Evolutionary conservation across 2,888 invertebrate species (phyloP).

Genomic region (Drosophila subsilvestris): DNA sequence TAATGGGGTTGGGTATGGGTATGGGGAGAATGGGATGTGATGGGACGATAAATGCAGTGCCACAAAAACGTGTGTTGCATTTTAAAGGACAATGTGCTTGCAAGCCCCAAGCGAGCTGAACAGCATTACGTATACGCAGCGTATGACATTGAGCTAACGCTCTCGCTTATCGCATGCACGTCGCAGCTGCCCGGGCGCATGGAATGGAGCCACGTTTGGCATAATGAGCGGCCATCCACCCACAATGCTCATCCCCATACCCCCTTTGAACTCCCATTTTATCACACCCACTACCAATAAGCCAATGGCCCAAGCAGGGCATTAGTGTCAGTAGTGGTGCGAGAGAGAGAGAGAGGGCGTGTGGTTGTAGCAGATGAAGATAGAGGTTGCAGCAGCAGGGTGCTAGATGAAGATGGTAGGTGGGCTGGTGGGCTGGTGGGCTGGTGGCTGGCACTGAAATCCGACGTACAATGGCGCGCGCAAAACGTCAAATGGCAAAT

Average conservation of each 20-base stretch:
- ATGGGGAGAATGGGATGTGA: conserved; percentile 1
- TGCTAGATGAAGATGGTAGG: not conserved
- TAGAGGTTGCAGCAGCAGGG: not conserved
- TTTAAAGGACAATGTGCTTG: conserved; percentile 46
- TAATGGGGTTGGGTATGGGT: conserved; percentile 9
- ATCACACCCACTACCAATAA: conserved; percentile 36
- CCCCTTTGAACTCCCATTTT: conserved; percentile 5
- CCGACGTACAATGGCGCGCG: conserved; percentile 51
- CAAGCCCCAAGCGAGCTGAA: conserved; percentile 12
- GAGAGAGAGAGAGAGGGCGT: not conserved
- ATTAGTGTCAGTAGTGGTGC: conserved; percentile 56
- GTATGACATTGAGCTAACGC: conserved; percentile 66
- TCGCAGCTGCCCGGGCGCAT: conserved; percentile 65
- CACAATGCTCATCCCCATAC: not conserved
- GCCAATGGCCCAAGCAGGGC: conserved; percentile 45
- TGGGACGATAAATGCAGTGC: conserved; percentile 66
- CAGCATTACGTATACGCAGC: conserved; percentile 70
- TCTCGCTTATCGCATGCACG: conserved; percentile 71
- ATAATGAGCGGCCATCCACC: conserved; percentile 63
- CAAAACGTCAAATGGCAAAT: conserved; percentile 74
- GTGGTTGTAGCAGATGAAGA: conserved; percentile 4
- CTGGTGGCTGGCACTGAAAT: conserved; percentile 46
- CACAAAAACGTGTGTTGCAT: conserved; percentile 73
- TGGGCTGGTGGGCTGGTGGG: conserved; percentile 34
- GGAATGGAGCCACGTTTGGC: conserved; percentile 66